Evolutionary conservation across 2,113 vertebrate genomes (phyloP).

Genomic region (Hippocampus zosterae): DNA sequence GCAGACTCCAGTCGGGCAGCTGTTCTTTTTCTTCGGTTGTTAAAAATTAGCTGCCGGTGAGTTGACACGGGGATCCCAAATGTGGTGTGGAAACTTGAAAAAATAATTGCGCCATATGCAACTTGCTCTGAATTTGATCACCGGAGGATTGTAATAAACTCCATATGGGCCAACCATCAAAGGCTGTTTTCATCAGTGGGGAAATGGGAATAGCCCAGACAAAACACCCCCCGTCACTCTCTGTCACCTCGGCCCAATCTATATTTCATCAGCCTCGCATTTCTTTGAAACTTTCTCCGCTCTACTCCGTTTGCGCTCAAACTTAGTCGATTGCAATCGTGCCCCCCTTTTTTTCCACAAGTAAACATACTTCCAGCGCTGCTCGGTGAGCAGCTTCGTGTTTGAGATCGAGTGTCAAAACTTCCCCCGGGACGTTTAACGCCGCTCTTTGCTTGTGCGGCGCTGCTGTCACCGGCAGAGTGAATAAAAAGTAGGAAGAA

Average conservation of each 20-base stretch:
- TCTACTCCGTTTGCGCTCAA: slow-evolving; percentile 33
- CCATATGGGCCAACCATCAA: background rate
- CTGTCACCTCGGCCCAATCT: slow-evolving; percentile 17
- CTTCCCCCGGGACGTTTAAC: slow-evolving; percentile 33
- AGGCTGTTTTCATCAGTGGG: slow-evolving; percentile 10
- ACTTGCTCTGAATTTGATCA: slow-evolving; percentile 31
- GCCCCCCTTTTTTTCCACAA: slow-evolving; percentile 30
- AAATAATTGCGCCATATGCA: slow-evolving; percentile 14
- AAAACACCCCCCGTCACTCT: slow-evolving; percentile 24
- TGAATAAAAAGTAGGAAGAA: slow-evolving; percentile 40
- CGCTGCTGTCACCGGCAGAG: slow-evolving; percentile 37
- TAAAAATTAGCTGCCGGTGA: slow-evolving; percentile 35
- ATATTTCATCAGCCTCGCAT: slow-evolving; percentile 26
- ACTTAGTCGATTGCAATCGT: slow-evolving; percentile 38
- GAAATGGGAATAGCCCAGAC: slow-evolving; percentile 27
- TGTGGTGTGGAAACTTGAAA: slow-evolving; percentile 32
- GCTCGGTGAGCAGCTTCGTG: slow-evolving; percentile 22
- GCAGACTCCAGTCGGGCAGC: slow-evolving; percentile 28
- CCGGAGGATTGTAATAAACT: slow-evolving; percentile 27
- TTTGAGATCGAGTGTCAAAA: slow-evolving; percentile 37
- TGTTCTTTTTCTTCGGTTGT: slow-evolving; percentile 22
- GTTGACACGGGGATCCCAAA: slow-evolving; percentile 26
- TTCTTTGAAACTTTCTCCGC: slow-evolving; percentile 36
- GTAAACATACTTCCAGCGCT: slow-evolving; percentile 2
- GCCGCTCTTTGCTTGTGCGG: slow-evolving; percentile 25